Percentiles rank a stretch among this genome's conserved stretches.
Evolutionary conservation across 2,797 vertebrate genomes (phyloP).

Genomic region (Cryptoprocta ferox): DNA sequence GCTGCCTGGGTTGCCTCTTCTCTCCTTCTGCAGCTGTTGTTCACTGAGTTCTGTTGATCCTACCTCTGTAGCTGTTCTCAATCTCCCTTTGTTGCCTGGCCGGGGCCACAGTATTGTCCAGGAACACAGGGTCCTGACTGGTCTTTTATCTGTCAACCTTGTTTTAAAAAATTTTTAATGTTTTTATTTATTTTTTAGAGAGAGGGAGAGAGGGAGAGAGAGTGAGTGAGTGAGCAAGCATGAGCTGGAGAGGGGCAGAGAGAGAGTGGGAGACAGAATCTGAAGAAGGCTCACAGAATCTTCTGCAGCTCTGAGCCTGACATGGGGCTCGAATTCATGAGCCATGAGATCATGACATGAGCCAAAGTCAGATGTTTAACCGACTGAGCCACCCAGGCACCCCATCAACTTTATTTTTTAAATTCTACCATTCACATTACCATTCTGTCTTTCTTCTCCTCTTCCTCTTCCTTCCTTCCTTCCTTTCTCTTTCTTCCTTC

Average conservation of each 20-base stretch:
- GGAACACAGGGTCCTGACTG: neutral
- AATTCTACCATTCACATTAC: neutral
- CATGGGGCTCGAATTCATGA: no score
- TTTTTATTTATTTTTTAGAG: no score
- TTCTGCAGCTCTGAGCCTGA: no score
- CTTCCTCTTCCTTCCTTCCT: no score
- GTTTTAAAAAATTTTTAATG: neutral
- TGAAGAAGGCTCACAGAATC: no score
- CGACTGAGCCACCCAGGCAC: no score
- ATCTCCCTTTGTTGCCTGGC: neutral
- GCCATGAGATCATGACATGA: no score
- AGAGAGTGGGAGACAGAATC: no score
- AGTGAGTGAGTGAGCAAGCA: rapidly evolving
- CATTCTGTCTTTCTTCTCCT: neutral
- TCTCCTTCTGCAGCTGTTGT: neutral
- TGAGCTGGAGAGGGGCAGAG: no score
- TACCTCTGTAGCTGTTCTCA: neutral
- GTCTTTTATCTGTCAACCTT: neutral
- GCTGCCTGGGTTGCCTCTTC: neutral
- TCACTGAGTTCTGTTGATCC: neutral
- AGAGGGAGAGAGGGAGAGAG: no score
- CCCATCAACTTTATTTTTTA: neutral
- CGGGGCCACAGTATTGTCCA: neutral
- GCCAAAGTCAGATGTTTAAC: no score
- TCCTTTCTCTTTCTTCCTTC: neutral